Base-by-base conservation (phyloP, 2,113 vertebrate genomes). In the Oryzias celebensis region DNA sequence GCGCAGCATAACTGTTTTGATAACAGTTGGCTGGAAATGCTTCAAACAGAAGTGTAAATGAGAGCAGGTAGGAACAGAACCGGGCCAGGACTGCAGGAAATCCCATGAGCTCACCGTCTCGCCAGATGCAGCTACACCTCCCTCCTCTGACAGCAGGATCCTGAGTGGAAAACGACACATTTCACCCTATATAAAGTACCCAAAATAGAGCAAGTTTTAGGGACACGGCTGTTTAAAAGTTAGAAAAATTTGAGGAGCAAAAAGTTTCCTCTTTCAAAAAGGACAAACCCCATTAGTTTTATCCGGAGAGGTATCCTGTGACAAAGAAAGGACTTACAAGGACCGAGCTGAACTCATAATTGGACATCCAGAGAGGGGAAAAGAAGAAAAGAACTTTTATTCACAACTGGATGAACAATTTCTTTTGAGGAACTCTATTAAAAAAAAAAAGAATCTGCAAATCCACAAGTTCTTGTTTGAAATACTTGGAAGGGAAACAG, bases 31-130 rank as follows among this genome's bases (percentile, higher is more conserved):
- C 68, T 28, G 53, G 74, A 72, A 78, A 62, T 63, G 83, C 83
- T 81, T 75, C 73, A 79, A 64, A 70, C 72, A 62, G 46, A 73
- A 69, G 16, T 28, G 24, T 36, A 12, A 36, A 14, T 60, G 65
- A 68, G 75, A 75, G 75, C 68, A 82, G 76, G 76, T 87, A 74
- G 75, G 82, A 49, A 73, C 60, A 86, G 80, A 71, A 77, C 47
- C 72, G 65, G 70, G 77, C 72, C 65, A 24, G 65, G 63, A 61
- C 15, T 14, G 36, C 44, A 80, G 82, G 81, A 84, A 85, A 79
- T 90, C 87, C 84, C 83, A 89, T 90, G 87, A 90, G 82, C 84
- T 90, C 84, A 90, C 61, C 47, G 85, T 90, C 85, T 87, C 60
- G 83, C 83, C 81, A 75, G 77, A 79, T 65, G 60, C 66, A 53